Conservation (phyloP, 2,113 vertebrate genomes). For the Apteryx mantelli region DNA sequence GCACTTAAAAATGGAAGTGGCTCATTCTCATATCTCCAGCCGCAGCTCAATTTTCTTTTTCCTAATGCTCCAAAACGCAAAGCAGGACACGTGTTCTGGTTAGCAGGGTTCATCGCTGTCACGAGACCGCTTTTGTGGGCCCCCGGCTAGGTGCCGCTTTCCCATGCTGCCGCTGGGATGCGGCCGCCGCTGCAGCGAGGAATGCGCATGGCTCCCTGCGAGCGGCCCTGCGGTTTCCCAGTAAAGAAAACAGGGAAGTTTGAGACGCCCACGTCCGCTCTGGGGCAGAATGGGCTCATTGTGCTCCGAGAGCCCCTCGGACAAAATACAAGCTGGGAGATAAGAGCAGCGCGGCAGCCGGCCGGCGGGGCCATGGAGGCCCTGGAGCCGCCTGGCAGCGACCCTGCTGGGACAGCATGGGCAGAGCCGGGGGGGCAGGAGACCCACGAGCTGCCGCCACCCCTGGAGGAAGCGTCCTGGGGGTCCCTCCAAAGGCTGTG, state of each 20-base stretch:
- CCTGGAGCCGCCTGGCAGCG: no score
- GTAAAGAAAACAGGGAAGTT: background rate
- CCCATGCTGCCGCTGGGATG: background rate
- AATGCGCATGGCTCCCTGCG: background rate
- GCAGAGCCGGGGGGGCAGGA: background rate
- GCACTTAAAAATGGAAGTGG: background rate
- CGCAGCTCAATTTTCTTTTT: rapidly evolving
- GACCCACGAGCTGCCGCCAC: no score
- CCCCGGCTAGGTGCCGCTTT: background rate
- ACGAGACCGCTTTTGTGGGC: background rate
- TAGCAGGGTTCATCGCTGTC: background rate
- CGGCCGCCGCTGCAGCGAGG: rapidly evolving
- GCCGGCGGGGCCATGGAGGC: no score
- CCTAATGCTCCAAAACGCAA: background rate
- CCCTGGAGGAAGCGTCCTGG: background rate
- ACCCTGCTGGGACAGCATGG: no score
- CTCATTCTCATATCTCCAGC: background rate
- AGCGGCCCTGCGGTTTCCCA: background rate
- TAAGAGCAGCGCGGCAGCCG: background rate
- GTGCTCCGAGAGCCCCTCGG: rapidly evolving
- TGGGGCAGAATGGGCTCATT: background rate
- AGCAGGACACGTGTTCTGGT: background rate
- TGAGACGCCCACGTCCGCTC: rapidly evolving
- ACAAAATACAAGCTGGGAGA: background rate
- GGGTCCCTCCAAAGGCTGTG: background rate